phyloP scores from a whole-genome alignment of 2,113 vertebrate species.

The Erythrocebus patas region DNA sequence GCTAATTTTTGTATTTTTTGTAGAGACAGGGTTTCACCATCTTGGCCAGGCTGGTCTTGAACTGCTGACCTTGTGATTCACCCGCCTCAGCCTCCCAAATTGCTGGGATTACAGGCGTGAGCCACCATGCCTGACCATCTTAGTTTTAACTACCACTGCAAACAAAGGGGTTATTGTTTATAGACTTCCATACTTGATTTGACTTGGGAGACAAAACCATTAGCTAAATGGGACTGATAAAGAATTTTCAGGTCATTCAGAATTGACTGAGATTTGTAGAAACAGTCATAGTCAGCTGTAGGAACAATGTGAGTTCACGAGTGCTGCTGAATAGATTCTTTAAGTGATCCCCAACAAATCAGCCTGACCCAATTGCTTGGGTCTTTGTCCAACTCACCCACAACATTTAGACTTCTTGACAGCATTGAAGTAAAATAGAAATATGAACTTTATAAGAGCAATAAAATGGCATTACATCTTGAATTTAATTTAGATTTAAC shows the following conservation, averaged over 20 bases:
- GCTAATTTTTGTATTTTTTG: not conserved
- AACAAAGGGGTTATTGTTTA: constrained; percentile 7
- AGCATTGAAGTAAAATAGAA: constrained; percentile 48
- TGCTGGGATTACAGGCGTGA: not conserved
- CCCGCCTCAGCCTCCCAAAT: not conserved
- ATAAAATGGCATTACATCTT: not conserved
- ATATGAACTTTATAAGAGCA: constrained; percentile 28
- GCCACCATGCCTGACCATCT: not conserved
- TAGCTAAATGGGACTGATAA: not conserved
- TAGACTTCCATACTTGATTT: constrained; percentile 32
- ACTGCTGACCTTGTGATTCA: not conserved
- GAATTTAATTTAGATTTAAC: constrained; percentile 53
- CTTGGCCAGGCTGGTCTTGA: not conserved
- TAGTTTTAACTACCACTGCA: constrained; percentile 25
- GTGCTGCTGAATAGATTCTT: not conserved
- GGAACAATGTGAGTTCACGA: constrained; percentile 1
- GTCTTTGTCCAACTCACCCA: not conserved
- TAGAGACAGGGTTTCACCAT: not conserved
- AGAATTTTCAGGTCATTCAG: not conserved
- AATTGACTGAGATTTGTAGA: constrained; percentile 3
- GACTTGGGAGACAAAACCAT: constrained; percentile 29
- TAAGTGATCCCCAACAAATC: not conserved
- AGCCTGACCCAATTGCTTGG: not conserved
- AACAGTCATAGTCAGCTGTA: not conserved
- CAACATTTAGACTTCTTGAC: constrained; percentile 4